Base-by-base conservation (phyloP, 2,888 invertebrate genomes). In the Cataglyphis albicans region DNA sequence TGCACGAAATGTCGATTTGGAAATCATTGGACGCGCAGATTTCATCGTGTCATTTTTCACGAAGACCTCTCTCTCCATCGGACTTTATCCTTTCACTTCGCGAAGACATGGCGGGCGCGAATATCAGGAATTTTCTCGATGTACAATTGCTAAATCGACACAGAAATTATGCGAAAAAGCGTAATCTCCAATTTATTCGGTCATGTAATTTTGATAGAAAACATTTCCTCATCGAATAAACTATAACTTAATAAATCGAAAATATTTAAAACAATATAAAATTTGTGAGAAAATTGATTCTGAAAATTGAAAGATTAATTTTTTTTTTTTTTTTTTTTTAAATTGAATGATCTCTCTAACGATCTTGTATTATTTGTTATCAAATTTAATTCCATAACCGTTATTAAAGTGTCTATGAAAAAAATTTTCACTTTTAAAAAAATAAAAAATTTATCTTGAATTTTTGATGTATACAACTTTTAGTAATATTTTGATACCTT, bases 51-150 rank as follows among this genome's bases (percentile, higher is more conserved):
- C 63, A 67, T 88, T 83, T 86, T 80, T 70, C 74, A 57, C 86
- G 10, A 64, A 65, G 15, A 29, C 1, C 25, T 21, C 52, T 12
- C 83, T 81, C 76, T 81, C 76, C 61, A 48, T 41, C 68, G 35
- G 70, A 32, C 64, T 89, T 83, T 63, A 82, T 87, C 87, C 89
- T 89, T 89, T 89, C 89, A 89, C 89, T 84, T 85, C 64, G 52
- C 67, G 44, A 15, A 32, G 63, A 81, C 83, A 86, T 80, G 80
- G 38, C n/a, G 73, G 63, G 29, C 32, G 61, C 32, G 65, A 44
- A 35, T 48, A n/a, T 61, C 67, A 73, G 21, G 35, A 75, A 55
- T 84, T 82, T 78, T 57, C 74, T 21, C 68, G 73, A 63, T 78
- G 38, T 76, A 59, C 41, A 29, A 41, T 67, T n/a, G 52, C 15